phyloP scores from a whole-genome alignment of 2,113 vertebrate species.

The Emberiza fucata region DNA sequence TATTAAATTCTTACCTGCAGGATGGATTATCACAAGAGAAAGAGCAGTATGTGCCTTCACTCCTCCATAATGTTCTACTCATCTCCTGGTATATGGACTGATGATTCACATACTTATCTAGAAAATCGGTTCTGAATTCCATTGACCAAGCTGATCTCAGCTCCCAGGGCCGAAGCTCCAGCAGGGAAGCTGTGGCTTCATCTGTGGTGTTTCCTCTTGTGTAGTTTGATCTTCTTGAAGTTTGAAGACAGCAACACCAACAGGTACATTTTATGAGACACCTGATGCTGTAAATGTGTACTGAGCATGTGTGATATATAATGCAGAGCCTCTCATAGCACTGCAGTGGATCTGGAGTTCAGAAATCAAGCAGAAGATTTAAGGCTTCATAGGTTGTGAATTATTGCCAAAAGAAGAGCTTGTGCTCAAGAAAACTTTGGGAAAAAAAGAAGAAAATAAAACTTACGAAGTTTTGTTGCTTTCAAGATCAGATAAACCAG shows the following conservation, averaged over 20 bases:
- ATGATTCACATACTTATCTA: background rate
- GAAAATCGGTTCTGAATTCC: background rate
- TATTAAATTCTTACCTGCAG: background rate
- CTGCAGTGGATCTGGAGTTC: background rate
- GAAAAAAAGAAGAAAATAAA: background rate
- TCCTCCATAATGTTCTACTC: background rate
- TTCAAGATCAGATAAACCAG: background rate
- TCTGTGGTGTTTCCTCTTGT: background rate
- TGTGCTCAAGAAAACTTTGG: background rate
- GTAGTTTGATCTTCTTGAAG: background rate
- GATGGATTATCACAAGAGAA: background rate
- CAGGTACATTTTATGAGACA: background rate
- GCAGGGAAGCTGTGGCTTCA: background rate
- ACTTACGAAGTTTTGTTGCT: background rate
- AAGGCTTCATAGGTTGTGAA: background rate
- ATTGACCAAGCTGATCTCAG: background rate
- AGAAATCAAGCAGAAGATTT: background rate
- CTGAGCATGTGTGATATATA: rapidly evolving
- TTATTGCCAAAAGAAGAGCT: background rate
- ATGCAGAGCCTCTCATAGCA: background rate
- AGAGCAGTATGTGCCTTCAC: background rate
- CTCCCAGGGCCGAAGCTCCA: background rate
- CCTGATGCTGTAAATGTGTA: background rate
- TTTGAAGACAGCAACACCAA: background rate
- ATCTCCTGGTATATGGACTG: background rate